A percentile compares a stretch with the other conserved stretches of the same genome.
Conservation (phyloP, 2,113 vertebrate genomes). For the Thymallus thymallus region DNA sequence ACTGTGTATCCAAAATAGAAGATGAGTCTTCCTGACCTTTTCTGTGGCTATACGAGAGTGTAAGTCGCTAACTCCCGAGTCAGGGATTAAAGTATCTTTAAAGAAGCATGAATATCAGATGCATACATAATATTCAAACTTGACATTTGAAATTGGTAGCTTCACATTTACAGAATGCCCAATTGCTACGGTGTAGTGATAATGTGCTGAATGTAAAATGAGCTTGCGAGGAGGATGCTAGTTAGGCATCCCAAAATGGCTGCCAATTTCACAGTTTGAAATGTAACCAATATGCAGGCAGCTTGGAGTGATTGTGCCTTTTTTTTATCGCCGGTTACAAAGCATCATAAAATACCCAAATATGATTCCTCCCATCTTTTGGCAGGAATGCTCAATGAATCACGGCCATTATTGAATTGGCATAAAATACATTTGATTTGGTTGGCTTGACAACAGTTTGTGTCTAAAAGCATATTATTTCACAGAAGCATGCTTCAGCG, state of each 20-base stretch:
- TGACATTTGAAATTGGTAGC: conserved; percentile 61
- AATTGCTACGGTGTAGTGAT: conserved; percentile 5
- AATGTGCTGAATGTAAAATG: conserved; percentile 42
- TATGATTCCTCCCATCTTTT: conserved; percentile 6
- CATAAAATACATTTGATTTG: not conserved
- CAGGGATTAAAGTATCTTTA: conserved; percentile 50
- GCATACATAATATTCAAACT: conserved; percentile 56
- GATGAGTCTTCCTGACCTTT: conserved; percentile 57
- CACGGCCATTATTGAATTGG: conserved; percentile 14
- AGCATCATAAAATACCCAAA: conserved; percentile 9
- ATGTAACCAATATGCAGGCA: not conserved
- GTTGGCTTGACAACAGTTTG: conserved; percentile 10
- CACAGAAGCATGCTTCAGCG: not conserved
- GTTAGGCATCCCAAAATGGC: conserved; percentile 20
- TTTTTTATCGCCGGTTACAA: conserved; percentile 2
- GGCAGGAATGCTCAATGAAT: not conserved
- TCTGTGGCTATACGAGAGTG: conserved; percentile 28
- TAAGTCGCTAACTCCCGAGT: conserved; percentile 40
- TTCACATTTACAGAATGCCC: conserved; percentile 45
- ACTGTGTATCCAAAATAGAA: conserved; percentile 50
- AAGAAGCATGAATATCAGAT: conserved; percentile 58
- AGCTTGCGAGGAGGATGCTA: not conserved
- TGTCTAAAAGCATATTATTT: not conserved
- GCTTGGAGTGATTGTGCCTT: not conserved
- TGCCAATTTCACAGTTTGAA: not conserved